Percentiles rank a stretch among this genome's conserved stretches.
Evolutionary conservation across 2,888 invertebrate genomes (phyloP).

Genomic region (Stenolophus ochropezus): DNA sequence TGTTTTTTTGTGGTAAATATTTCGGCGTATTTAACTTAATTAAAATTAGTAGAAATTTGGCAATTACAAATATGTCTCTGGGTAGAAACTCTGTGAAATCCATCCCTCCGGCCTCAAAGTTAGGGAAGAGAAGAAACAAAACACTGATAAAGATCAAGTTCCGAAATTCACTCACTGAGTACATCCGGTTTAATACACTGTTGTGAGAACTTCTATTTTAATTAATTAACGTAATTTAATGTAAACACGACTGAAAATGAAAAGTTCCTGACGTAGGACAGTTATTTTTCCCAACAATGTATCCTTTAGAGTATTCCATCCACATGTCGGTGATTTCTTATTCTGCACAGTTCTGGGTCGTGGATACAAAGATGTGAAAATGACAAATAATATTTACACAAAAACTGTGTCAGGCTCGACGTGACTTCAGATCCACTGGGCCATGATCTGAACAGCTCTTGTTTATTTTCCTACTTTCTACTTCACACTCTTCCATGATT

Average conservation of each 20-base stretch:
- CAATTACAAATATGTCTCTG: not conserved
- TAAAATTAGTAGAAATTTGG: not conserved
- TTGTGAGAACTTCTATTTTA: conserved; percentile 17
- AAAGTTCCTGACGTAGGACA: not conserved
- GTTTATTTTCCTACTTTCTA: not conserved
- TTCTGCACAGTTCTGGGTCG: conserved; percentile 19
- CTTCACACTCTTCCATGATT: not conserved
- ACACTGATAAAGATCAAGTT: conserved; percentile 30
- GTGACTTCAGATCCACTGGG: not conserved
- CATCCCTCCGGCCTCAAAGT: not conserved
- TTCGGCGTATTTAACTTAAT: not conserved
- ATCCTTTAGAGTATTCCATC: not conserved
- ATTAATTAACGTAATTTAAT: conserved; percentile 9
- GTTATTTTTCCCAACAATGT: not conserved
- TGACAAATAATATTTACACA: conserved; percentile 50
- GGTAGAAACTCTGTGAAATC: not conserved
- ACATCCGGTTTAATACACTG: conserved; percentile 24
- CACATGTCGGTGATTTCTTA: conserved; percentile 14
- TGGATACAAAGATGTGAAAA: conserved; percentile 26
- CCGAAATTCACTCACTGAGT: not conserved
- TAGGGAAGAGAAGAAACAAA: conserved; percentile 1
- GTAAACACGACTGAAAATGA: conserved; percentile 9
- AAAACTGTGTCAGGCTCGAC: conserved; percentile 12
- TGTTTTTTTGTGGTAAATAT: not conserved
- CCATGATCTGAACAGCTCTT: not conserved